Evolutionary conservation across 1,140 invertebrate genomes (phyloP).

Genomic region (Drosophila quadrilineata): DNA sequence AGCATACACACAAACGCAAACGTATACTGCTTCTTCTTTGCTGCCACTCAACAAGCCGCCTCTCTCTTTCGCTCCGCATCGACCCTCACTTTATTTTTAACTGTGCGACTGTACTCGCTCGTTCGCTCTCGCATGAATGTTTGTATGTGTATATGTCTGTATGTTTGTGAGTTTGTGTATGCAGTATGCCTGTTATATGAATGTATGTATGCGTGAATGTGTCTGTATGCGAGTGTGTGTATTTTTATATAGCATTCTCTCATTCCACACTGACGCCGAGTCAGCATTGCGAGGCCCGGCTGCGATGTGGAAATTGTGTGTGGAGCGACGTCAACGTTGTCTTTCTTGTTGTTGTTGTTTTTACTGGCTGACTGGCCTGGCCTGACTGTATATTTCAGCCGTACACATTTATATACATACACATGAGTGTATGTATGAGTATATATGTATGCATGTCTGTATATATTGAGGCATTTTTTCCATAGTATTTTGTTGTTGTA

Average conservation of each 20-base stretch:
- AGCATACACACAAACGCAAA: neutral
- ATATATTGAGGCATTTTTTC: constrained; percentile 30
- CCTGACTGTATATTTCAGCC: constrained; percentile 35
- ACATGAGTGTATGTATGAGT: constrained; percentile 15
- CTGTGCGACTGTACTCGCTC: constrained; percentile 77
- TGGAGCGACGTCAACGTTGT: constrained; percentile 34
- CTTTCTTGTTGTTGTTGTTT: constrained; percentile 22
- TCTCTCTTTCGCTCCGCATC: constrained; percentile 32
- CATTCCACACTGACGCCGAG: constrained; percentile 49
- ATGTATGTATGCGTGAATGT: neutral
- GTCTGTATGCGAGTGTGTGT: constrained; percentile 31
- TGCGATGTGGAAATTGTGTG: constrained; percentile 47
- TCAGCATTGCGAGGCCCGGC: constrained; percentile 42
- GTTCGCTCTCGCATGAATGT: constrained; percentile 56
- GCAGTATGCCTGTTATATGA: neutral
- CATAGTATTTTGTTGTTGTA: constrained; percentile 43
- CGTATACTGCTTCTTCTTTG: constrained; percentile 27
- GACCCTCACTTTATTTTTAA: constrained; percentile 76
- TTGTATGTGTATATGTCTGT: constrained; percentile 27
- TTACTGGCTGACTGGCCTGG: constrained; percentile 28
- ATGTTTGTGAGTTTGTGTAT: constrained; percentile 39
- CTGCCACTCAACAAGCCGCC: constrained; percentile 12
- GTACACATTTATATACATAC: constrained; percentile 11
- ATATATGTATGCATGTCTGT: too few species aligned
- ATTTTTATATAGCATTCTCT: constrained; percentile 73